A percentile compares a stretch with the other conserved stretches of the same genome.
Evolutionary conservation across 2,113 vertebrate genomes (phyloP).

Genomic region (Entosphenus tridentatus): DNA sequence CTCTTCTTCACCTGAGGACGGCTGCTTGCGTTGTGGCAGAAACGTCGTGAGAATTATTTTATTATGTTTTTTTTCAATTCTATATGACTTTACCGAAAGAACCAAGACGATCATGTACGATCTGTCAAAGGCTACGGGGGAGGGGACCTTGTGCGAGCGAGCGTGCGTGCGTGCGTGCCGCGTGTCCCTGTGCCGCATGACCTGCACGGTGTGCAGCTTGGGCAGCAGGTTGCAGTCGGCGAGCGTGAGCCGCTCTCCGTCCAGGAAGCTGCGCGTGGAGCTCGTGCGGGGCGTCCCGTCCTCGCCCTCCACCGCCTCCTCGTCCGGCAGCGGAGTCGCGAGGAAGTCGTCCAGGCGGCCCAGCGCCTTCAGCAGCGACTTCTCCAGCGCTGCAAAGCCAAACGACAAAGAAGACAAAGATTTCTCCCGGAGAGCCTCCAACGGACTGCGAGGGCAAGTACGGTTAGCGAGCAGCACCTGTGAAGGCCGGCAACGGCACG

Average conservation of each 20-base stretch:
- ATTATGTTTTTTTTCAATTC: too few relatives aligned
- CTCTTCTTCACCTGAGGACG: too few relatives aligned
- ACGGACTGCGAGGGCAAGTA: too few relatives aligned
- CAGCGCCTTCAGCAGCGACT: slow-evolving; percentile 67
- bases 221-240: slow-evolving; percentile 91
- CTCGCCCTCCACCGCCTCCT: slow-evolving; percentile 89
- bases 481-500: too few relatives aligned
- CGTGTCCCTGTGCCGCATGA: slow-evolving; percentile 11
- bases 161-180: too few relatives aligned
- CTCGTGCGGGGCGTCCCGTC: slow-evolving; percentile 26
- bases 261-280: slow-evolving; percentile 62
- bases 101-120: too few relatives aligned
- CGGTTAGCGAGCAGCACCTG: too few relatives aligned
- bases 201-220: slow-evolving; percentile 92
- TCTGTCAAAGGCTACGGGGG: too few relatives aligned
- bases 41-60: too few relatives aligned
- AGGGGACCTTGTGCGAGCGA: too few relatives aligned
- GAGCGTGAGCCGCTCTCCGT: slow-evolving; percentile 81
- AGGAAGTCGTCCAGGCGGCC: slow-evolving; percentile 92
- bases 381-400: slow-evolving; percentile 37
- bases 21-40: too few relatives aligned
- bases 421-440: neutral
- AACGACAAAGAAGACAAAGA: slow-evolving; percentile 3
- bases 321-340: slow-evolving; percentile 59
- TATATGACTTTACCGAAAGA: too few relatives aligned